phyloP scores from a whole-genome alignment of 2,888 invertebrate genomes.

The Stenotaenia linearis region DNA sequence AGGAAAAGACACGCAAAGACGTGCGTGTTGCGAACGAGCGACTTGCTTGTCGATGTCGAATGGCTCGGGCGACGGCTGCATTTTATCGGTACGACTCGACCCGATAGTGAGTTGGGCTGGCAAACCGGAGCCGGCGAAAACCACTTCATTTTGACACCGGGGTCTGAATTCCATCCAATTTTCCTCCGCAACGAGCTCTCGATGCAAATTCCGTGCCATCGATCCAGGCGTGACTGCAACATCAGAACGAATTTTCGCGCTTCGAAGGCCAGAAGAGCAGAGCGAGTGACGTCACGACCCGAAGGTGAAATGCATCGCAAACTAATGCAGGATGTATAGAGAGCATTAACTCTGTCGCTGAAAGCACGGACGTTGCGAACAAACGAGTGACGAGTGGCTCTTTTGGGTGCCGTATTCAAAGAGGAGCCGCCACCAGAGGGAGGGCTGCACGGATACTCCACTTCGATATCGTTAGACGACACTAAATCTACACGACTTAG shows the following conservation, averaged over 20 bases:
- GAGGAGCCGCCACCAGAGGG: background rate
- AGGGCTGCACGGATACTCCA: background rate
- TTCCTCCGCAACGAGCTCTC: conserved; percentile 2
- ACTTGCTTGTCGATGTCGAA: background rate
- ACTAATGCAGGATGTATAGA: background rate
- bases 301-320: background rate
- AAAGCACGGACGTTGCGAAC: background rate
- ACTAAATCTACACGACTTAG: conserved; percentile 5
- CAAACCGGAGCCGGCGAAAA: background rate
- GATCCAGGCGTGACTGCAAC: background rate
- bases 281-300: background rate
- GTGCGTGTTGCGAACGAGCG: background rate
- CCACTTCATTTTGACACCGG: conserved; percentile 15
- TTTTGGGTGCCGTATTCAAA: conserved; percentile 1
- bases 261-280: background rate
- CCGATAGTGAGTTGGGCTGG: conserved; percentile 8
- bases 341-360: background rate
- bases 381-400: background rate
- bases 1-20: background rate
- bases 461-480: background rate
- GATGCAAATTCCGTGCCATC: conserved; percentile 1
- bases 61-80: background rate
- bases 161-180: conserved; percentile 15
- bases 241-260: conserved; percentile 1
- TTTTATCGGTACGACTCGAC: conserved; percentile 15